phyloP scores from a whole-genome alignment of 2,113 vertebrate species.

The Callorhinus ursinus region DNA sequence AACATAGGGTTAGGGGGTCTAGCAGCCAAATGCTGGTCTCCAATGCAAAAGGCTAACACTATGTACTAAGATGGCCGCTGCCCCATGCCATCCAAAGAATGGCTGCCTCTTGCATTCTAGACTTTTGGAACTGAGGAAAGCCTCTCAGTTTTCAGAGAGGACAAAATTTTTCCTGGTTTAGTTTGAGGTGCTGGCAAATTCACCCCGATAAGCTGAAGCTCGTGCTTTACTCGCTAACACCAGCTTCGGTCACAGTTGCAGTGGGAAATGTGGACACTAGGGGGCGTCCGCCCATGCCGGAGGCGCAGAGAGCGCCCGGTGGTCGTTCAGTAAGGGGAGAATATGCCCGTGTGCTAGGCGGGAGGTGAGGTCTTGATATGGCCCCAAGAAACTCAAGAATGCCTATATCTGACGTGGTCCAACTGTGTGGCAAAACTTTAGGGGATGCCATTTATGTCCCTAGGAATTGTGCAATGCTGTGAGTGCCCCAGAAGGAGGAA shows the following conservation, averaged over 20 bases:
- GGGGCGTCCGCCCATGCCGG: neutral
- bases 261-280: neutral
- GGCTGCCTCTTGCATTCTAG: neutral
- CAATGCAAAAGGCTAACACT: neutral
- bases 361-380: neutral
- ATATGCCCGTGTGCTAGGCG: accelerated
- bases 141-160: neutral
- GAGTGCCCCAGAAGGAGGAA: neutral
- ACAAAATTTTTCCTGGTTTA: neutral
- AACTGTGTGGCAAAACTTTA: neutral
- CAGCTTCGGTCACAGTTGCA: neutral
- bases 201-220: neutral
- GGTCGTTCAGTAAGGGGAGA: accelerated
- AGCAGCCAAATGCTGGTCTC: neutral
- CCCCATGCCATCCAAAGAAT: neutral
- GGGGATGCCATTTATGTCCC: neutral
- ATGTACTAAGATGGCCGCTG: accelerated
- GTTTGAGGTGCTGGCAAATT: neutral
- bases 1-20: neutral
- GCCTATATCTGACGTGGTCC: neutral
- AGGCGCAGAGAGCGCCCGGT: neutral
- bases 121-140: neutral
- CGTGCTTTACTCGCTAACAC: accelerated
- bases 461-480: neutral
- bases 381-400: neutral